Percentiles rank a stretch among this genome's conserved stretches.
Evolutionary conservation across 2,888 invertebrate species (phyloP).

Genomic region (Nymphalis urticae): DNA sequence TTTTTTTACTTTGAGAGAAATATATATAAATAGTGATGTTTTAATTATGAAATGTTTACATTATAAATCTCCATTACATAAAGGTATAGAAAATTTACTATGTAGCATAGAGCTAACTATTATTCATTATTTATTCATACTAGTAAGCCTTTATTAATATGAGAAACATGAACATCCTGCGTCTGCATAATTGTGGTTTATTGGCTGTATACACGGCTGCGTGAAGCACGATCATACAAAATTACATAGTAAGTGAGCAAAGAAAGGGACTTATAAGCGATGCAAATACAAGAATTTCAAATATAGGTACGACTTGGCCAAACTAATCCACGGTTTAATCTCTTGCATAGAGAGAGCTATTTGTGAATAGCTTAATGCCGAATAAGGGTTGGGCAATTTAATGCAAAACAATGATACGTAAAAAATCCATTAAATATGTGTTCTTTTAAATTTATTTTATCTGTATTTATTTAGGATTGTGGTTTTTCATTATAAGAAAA

Average conservation of each 20-base stretch:
- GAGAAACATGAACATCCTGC: neutral
- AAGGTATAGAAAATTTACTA: too few relatives aligned
- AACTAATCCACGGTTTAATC: neutral
- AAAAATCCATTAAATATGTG: too few relatives aligned
- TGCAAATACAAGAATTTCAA: constrained; percentile 2
- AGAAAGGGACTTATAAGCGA: neutral
- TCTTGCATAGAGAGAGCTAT: neutral
- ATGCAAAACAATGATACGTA: neutral
- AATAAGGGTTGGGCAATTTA: neutral
- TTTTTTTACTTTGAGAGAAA: too few relatives aligned
- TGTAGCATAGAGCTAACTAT: neutral
- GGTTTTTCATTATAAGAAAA: too few relatives aligned
- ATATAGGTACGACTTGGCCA: neutral
- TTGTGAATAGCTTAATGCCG: neutral
- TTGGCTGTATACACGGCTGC: neutral
- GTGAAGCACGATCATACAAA: constrained; percentile 5
- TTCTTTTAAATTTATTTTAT: too few relatives aligned
- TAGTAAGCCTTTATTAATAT: neutral
- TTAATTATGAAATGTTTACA: too few relatives aligned
- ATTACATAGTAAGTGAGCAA: constrained; percentile 5
- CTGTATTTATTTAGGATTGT: too few relatives aligned
- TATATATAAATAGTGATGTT: too few relatives aligned
- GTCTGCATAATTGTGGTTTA: constrained; percentile 1
- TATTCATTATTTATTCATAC: neutral
- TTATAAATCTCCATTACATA: too few relatives aligned